Base-by-base conservation (phyloP, 2,888 invertebrate species). In the Eupeodes luniger region DNA sequence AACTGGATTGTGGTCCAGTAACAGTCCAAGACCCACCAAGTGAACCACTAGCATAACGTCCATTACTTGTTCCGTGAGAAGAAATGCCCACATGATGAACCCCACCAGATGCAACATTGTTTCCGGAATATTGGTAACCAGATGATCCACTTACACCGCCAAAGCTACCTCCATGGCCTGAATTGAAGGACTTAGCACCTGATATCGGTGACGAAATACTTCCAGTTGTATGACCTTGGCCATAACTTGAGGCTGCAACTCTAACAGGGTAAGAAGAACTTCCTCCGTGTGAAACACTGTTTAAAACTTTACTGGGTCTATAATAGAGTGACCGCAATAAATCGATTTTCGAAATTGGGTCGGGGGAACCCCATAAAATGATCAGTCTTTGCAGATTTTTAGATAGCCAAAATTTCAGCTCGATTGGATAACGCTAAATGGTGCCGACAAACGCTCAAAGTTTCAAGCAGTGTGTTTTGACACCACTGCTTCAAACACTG, bases 1-100 rank as follows among this genome's bases (percentile, higher is more conserved):
- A 67, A 10, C n/a, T 14, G 9, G 27, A 51, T 27, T 47, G 44
- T 2, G 47, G 47, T 34, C 34, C 49, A 51, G 7, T 2, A 10
- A n/a, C 14, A 34, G n/a, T 4, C 66, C 66, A 67, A 51, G 66
- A 49, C 7, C 66, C 66, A 34, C 66, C 66, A 51, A 67, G 34
- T 51, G 66, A 67, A 9, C 49, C 66, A 67, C n/a, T 34, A 34
- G 66, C 49, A 67, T 67, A 67, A 0, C 49, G 66, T 9, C 49
- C 34, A 34, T 14, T 12, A 9, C 49, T 67, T 10, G n/a, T 34
- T 34, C 34, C 66, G n/a, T 51, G 66, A n/a, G 66, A 34, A 34
- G 49, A 67, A 10, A 34, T 67, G 5, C 49, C 66, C 5, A 51
- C 66, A n/a, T 34, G 10, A 51, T 34, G 10, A 6, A 12, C 47